Evolutionary conservation across 2,113 vertebrate species (phyloP).

Genomic region (Cavia aperea): DNA sequence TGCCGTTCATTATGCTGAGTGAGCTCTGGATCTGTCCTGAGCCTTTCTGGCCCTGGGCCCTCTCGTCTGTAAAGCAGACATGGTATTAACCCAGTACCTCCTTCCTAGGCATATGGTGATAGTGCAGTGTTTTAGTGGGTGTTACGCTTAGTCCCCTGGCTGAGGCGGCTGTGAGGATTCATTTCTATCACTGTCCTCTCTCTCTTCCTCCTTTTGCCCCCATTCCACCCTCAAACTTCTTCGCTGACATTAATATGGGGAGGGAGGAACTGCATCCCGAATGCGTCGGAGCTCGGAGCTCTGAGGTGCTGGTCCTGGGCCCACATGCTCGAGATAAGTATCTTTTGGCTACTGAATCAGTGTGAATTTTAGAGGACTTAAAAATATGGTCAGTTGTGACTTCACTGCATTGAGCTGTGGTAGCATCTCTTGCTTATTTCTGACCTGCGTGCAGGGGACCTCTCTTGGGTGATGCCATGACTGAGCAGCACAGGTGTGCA

Average conservation of each 20-base stretch:
- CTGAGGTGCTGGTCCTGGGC: not conserved
- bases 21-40: not conserved
- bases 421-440: not conserved
- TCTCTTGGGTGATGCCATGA: not conserved
- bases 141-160: not conserved
- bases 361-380: not conserved
- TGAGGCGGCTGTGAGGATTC: not conserved
- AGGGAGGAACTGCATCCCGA: not conserved
- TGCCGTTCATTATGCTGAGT: fast-evolving
- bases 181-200: not conserved
- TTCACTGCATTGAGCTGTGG: not conserved
- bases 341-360: not conserved
- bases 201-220: not conserved
- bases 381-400: not conserved
- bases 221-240: too few species aligned
- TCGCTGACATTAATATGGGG: not conserved
- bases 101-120: too few species aligned
- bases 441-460: not conserved
- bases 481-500: not conserved
- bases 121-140: not conserved
- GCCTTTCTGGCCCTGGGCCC: not conserved
- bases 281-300: not conserved
- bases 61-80: not conserved
- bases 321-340: not conserved
- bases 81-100: not conserved